Conservation (phyloP, 2,113 vertebrate genomes). For the Scalopus aquaticus region DNA sequence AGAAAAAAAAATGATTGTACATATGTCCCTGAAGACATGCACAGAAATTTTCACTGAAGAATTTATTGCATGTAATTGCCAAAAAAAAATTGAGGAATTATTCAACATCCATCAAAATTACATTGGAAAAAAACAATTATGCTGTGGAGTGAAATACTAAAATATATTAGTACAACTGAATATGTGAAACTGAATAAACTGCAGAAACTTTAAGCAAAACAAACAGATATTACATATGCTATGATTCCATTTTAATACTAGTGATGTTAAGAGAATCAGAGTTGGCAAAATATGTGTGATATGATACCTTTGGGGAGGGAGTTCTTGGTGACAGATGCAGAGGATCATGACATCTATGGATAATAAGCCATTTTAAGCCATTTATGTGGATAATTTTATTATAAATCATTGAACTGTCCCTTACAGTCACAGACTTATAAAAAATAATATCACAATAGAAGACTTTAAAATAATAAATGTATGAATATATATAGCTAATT, state of each 20-base stretch:
- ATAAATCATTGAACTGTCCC: neutral
- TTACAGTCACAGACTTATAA: neutral
- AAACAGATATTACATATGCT: neutral
- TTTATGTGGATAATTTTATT: neutral
- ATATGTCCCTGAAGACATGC: neutral
- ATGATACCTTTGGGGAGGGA: neutral
- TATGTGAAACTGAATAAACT: neutral
- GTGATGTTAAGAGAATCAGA: neutral
- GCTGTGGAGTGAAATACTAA: neutral
- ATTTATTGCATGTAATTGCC: neutral
- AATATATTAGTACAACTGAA: neutral
- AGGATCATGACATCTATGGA: fast-evolving
- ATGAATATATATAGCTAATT: neutral
- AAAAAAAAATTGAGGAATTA: neutral
- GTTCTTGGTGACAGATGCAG: fast-evolving
- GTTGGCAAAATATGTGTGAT: neutral
- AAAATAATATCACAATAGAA: neutral
- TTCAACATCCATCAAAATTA: neutral
- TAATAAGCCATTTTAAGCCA: neutral
- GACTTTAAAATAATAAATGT: neutral
- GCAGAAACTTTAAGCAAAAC: neutral
- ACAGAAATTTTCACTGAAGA: neutral
- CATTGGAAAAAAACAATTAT: neutral
- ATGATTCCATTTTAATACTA: neutral
- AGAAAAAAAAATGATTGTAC: neutral